Percentiles rank a stretch among this genome's conserved stretches.
Evolutionary conservation across 2,113 vertebrate genomes (phyloP).

Genomic region (Pyrgilauda ruficollis): DNA sequence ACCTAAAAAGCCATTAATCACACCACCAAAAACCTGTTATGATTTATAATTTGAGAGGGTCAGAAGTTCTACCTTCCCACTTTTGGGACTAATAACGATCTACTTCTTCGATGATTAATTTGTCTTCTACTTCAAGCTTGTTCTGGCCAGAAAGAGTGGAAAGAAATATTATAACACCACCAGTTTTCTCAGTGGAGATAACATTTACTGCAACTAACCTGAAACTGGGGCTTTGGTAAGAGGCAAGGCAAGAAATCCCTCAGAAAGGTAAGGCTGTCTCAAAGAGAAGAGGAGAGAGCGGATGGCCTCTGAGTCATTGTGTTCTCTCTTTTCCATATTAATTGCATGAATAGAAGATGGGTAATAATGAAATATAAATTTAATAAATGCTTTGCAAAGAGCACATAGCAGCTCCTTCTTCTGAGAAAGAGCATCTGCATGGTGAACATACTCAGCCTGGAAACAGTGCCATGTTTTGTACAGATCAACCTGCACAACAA

Average conservation of each 20-base stretch:
- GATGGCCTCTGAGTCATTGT: background rate
- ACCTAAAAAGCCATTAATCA: background rate
- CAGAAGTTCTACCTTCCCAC: background rate
- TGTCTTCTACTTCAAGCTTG: background rate
- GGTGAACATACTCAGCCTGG: background rate
- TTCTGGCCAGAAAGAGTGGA: background rate
- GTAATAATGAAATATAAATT: background rate
- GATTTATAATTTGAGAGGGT: background rate
- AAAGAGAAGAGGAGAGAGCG: background rate
- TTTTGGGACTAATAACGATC: background rate
- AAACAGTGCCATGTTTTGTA: background rate
- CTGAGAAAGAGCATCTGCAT: background rate
- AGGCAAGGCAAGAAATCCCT: background rate
- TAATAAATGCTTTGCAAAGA: background rate
- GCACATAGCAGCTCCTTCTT: background rate
- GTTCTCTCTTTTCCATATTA: background rate
- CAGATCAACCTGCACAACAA: background rate
- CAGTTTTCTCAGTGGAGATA: background rate
- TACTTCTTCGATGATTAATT: background rate
- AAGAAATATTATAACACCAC: background rate
- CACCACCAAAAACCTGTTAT: background rate
- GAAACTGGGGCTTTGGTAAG: background rate
- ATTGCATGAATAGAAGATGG: background rate
- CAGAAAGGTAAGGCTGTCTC: background rate
- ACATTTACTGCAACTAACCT: background rate